Evolutionary conservation across 2,797 vertebrate genomes (phyloP), one percentile per base, ranked within the genome.

Genomic region (Echeneis naucrates): DNA sequence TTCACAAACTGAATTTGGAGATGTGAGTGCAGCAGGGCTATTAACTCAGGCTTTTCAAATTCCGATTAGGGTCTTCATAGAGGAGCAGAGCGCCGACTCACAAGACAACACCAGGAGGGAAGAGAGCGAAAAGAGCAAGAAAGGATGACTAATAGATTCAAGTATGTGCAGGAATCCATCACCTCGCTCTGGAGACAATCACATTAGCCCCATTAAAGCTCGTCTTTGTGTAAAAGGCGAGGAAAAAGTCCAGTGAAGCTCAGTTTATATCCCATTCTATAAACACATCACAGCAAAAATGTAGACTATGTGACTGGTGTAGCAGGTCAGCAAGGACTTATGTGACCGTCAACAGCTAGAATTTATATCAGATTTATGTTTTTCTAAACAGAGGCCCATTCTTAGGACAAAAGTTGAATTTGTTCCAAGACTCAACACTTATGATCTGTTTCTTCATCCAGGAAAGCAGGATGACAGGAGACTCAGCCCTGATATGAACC

Each of bases 271-370:
- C 24, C 62, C 51, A 65, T 79, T 81, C 58, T 88, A 83, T 92
- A 92, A 92, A 93, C 90, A 92, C 79, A 78, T 74, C 59, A 44
- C 68, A 51, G 83, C 69, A 88, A 90, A 89, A 88, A 92, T 90
- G 81, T 80, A 53, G 76, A 89, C 53, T 81, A 90, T 91, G 88
- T 75, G 83, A 52, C 73, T 74, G 80, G 38, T 68, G 77, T n/a
- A 59, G 82, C 71, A 42, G 73, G 60, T 87, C 80, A 79, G 79
- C 78, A 55, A 64, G 69, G 75, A 71, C 47, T 65, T 81, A 88
- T 90, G 83, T 88, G 87, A 78, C 73, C 81, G 80, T 87, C 81
- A 83, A 74, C 71, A 78, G 77, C 45, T 75, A 68, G 82, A 90
- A 86, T 88, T 82, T 76, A 78, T 53, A 70, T 72, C 21, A 68